Base-by-base conservation (phyloP, 2,113 vertebrate species). In the Sigmodon hispidus region DNA sequence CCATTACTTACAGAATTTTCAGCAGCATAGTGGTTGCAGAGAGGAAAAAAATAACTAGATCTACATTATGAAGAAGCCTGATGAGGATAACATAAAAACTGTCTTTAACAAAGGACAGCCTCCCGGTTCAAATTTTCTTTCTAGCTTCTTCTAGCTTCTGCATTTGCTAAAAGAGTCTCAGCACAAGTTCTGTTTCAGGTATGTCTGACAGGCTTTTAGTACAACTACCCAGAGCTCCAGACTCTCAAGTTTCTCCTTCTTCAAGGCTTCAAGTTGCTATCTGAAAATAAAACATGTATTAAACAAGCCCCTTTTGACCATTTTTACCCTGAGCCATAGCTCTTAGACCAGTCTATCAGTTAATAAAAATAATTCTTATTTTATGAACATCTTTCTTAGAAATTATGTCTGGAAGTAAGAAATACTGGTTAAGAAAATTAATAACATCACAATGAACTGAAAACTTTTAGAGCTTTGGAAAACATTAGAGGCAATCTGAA, bases 61-160 rank as follows among this genome's bases (percentile, higher is more conserved):
- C 93, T 94, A 91, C 96, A 97, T 98, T 98, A 98, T 98, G 97
- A 97, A 97, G 97, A 97, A 97, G 96, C 77, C 94, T 95, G 96
- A 96, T 29, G 87, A 98, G 97, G 91, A 97, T 97, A 97, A 97
- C 96, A 95, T 72, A 96, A 97, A 98, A 96, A 96, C 97, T 95
- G 0, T 75, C 94, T 96, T 12, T 80, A 97, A 97, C n/a, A n/a
- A n/a, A n/a, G n/a, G n/a, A n/a, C n/a, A n/a, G n/a, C n/a, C n/a
- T n/a, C n/a, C n/a, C n/a, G n/a, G n/a, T n/a, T n/a, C n/a, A n/a
- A n/a, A n/a, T n/a, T n/a, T n/a, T n/a, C n/a, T n/a, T n/a, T n/a
- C n/a, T n/a, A n/a, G n/a, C n/a, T n/a, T n/a, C n/a, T n/a, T n/a
- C n/a, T n/a, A n/a, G n/a, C n/a, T n/a, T n/a, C n/a, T 75, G 43